Base-by-base conservation (phyloP, 2,797 vertebrate genomes). In the Poliocrania exsul region DNA sequence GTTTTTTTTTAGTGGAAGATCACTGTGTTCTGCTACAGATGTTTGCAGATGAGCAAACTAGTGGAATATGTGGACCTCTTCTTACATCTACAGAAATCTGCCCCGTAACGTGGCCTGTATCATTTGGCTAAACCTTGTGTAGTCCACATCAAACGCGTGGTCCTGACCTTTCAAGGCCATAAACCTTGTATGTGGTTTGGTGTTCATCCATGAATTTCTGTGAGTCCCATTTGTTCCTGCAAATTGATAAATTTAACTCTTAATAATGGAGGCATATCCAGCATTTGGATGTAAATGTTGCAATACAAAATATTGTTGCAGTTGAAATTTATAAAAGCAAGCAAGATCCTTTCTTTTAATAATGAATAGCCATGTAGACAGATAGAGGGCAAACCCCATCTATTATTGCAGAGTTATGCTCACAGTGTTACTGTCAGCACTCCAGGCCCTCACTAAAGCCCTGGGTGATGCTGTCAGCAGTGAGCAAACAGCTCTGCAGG, bases 21-120 rank as follows among this genome's bases (percentile, higher is more conserved):
- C 87, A 93, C 54, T 62, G 67, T 91, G 92, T 95, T 90, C 95
- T 77, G 66, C 80, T 93, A 61, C 91, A 95, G 93, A 96, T 93
- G 90, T 94, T 95, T 90, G 49, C 44, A 88, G 67, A 93, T 84
- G 80, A 96, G 73, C 70, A 70, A 84, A 93, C n/a, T 31, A 71
- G 40, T 64, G 79, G 94, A 93, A 70, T 92, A 92, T 73, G 81
- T 53, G 62, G 62, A 73, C 64, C 29, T 95, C n/a, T 14, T 94
- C 77, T 89, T 90, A 88, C 47, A 91, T 64, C 56, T 77, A 18
- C 51, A 88, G 42, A 72, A 90, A 64, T 56, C n/a, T 90, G 53
- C 56, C 87, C 72, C 0, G 0, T 71, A 75, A 64, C 1, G 1
- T 80, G 74, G 44, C 58, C 83, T 50, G 50, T 57, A 81, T 70